Percentiles rank a stretch among this genome's conserved stretches.
Conservation (phyloP, 23 tunicate species). For the Botrylloides violaceus region DNA sequence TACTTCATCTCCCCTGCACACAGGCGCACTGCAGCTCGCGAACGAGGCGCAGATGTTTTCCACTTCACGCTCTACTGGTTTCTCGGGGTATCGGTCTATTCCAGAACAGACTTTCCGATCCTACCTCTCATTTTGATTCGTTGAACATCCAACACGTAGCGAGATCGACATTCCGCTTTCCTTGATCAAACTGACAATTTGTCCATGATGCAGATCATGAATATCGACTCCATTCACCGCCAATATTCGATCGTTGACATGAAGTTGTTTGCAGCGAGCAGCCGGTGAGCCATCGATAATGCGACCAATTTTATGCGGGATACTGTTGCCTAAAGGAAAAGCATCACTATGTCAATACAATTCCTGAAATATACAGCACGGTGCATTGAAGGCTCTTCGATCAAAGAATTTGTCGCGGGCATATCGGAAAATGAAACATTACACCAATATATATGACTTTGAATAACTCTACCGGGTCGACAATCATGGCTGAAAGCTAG, state of each 20-base stretch:
- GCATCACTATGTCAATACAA: no score
- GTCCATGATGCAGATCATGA: conserved; percentile 71
- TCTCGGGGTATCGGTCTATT: no score
- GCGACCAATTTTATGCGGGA: conserved; percentile 85
- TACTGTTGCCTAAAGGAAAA: conserved; percentile 27
- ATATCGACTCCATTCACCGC: conserved; percentile 77
- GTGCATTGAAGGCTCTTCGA: background rate
- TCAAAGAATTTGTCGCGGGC: background rate
- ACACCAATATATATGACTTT: background rate
- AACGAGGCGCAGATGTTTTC: no score
- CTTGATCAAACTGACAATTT: conserved; percentile 77
- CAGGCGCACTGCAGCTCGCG: no score
- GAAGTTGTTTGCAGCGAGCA: conserved; percentile 56
- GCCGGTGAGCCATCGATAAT: conserved; percentile 89
- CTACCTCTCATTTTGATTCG: conserved; percentile 5
- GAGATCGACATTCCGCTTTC: conserved; percentile 60
- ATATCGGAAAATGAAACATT: background rate
- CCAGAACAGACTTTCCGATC: no score
- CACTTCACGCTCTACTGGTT: no score
- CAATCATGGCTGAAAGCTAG: no score
- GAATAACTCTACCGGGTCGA: background rate
- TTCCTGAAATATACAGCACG: no score
- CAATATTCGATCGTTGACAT: conserved; percentile 73
- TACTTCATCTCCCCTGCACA: no score
- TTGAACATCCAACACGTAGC: conserved; percentile 26